Evolutionary conservation across 2,797 vertebrate genomes (phyloP).

Genomic region (Valencia hispanica): DNA sequence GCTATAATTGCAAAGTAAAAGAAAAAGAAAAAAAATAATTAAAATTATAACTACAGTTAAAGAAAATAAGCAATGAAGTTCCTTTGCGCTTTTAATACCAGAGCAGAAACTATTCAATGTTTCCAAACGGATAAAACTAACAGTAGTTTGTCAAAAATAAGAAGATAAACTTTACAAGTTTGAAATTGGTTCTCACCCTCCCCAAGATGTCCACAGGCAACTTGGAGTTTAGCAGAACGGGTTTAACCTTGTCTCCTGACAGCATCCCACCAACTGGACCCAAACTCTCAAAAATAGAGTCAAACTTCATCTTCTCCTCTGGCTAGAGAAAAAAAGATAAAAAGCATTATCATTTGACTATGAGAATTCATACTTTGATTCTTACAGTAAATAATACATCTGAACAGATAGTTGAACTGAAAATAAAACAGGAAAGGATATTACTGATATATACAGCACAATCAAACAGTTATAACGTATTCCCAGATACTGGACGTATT

Average conservation of each 20-base stretch:
- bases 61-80: neutral
- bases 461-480: neutral
- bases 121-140: neutral
- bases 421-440: neutral
- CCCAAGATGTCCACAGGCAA: slow-evolving; percentile 96
- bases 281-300: slow-evolving; percentile 96
- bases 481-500: too few species aligned
- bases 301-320: slow-evolving; percentile 97
- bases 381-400: neutral
- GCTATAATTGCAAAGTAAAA: neutral
- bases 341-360: neutral
- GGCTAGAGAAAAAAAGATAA: slow-evolving; percentile 70
- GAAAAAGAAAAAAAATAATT: neutral
- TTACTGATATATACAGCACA: neutral
- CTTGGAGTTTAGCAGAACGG: slow-evolving; percentile 98
- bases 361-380: neutral
- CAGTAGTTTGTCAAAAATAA: neutral
- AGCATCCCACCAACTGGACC: slow-evolving; percentile 90
- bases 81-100: neutral
- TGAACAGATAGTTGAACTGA: neutral
- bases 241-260: slow-evolving; percentile 97
- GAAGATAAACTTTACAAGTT: neutral
- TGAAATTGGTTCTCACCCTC: slow-evolving; percentile 82
- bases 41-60: neutral
- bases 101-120: neutral